Percentiles rank a stretch among this genome's conserved stretches.
Conservation (phyloP, 2,797 vertebrate species). For the Cyprinodon diabolis region DNA sequence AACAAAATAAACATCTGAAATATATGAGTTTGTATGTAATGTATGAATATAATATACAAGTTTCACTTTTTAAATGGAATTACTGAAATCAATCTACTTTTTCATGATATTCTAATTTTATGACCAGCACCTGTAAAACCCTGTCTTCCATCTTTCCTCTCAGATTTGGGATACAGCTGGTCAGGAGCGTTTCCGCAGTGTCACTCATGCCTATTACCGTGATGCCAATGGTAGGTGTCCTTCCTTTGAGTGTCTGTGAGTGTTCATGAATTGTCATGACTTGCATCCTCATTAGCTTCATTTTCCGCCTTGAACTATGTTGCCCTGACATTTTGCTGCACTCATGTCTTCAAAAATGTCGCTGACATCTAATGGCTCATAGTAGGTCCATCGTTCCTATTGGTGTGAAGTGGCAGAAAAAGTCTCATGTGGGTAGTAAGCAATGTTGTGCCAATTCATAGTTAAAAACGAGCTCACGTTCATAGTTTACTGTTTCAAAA, state of each 20-base stretch:
- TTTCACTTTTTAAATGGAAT: too few species aligned
- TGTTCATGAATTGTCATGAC: neutral
- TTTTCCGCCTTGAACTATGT: neutral
- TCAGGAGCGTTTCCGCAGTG: constrained; percentile 89
- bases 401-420: constrained; percentile 1
- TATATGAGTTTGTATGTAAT: too few species aligned
- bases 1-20: too few species aligned
- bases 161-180: constrained; percentile 94
- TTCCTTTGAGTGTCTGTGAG: neutral
- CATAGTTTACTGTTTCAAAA: too few species aligned
- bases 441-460: neutral
- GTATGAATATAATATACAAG: too few species aligned
- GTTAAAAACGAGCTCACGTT: too few species aligned
- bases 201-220: constrained; percentile 90
- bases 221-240: constrained; percentile 87
- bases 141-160: constrained; percentile 16
- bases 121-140: too few species aligned
- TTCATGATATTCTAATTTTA: too few species aligned
- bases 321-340: neutral
- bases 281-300: neutral
- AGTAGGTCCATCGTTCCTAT: neutral
- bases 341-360: neutral
- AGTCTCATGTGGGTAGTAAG: neutral
- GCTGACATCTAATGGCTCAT: neutral
- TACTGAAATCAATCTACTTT: too few species aligned